Percentiles rank a stretch among this genome's conserved stretches.
Conservation (phyloP, 2,113 vertebrate genomes). For the Vidua macroura region DNA sequence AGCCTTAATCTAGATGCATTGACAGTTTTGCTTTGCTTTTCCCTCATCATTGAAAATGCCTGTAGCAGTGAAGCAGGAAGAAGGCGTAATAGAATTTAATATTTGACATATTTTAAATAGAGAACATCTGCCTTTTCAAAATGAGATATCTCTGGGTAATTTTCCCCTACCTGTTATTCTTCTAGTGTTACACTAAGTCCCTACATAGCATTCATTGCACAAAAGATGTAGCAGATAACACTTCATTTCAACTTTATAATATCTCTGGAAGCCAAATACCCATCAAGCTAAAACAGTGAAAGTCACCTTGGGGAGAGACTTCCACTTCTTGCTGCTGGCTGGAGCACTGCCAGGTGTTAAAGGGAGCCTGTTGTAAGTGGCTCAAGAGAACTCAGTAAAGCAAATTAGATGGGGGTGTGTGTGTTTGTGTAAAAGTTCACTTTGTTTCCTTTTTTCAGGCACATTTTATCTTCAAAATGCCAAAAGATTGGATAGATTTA, state of each 20-base stretch:
- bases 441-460: background rate
- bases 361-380: background rate
- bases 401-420: background rate
- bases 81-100: background rate
- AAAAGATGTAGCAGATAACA: slow-evolving; percentile 15
- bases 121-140: slow-evolving; percentile 28
- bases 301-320: slow-evolving; percentile 44
- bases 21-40: background rate
- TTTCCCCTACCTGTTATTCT: slow-evolving; percentile 7
- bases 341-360: background rate
- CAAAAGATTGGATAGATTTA: background rate
- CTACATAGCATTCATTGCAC: background rate
- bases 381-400: background rate
- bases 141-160: slow-evolving; percentile 8
- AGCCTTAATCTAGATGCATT: background rate
- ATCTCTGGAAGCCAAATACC: slow-evolving; percentile 29
- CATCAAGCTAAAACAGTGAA: background rate
- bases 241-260: slow-evolving; percentile 23
- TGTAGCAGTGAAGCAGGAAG: slow-evolving; percentile 4
- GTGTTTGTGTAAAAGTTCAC: background rate
- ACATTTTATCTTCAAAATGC: background rate
- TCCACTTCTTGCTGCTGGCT: background rate
- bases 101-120: slow-evolving; percentile 25
- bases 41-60: background rate
- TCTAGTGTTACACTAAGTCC: background rate